Evolutionary conservation across 2,888 invertebrate genomes (phyloP).

Genomic region (Cacoxenus indagator): DNA sequence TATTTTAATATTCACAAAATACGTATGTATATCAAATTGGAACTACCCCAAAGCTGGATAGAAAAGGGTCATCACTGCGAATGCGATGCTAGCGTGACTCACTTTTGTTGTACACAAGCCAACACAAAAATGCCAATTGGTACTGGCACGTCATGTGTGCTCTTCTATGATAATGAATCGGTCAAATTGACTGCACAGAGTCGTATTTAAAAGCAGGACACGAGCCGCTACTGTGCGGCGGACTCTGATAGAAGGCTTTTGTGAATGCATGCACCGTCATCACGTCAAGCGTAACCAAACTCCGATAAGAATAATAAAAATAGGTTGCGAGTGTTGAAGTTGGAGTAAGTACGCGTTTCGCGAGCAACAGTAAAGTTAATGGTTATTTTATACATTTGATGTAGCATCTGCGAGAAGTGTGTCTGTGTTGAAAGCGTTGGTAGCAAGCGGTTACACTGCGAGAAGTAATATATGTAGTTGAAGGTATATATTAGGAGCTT

Average conservation of each 20-base stretch:
- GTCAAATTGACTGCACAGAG: conserved; percentile 13
- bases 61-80: background rate
- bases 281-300: conserved; percentile 64
- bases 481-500: background rate
- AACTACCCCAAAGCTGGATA: conserved; percentile 38
- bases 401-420: conserved; percentile 46
- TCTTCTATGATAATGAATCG: conserved; percentile 26
- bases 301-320: conserved; percentile 67
- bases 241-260: conserved; percentile 37
- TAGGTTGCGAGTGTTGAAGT: conserved; percentile 38
- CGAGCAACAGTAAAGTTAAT: conserved; percentile 47
- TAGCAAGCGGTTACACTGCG: background rate
- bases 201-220: conserved; percentile 38
- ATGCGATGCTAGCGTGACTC: conserved; percentile 50
- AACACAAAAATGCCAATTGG: conserved; percentile 51
- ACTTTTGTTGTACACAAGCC: conserved; percentile 21
- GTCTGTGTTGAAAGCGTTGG: conserved; percentile 7
- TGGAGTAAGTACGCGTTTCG: background rate
- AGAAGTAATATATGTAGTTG: background rate
- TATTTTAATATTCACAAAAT: conserved; percentile 60
- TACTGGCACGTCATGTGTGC: conserved; percentile 29
- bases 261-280: conserved; percentile 47
- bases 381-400: conserved; percentile 18
- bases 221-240: conserved; percentile 27
- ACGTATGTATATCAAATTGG: conserved; percentile 37